These are phyloP conservation scores for Pimephales promelas DNA, from an alignment of 2,113 vertebrate species.

Conservation along the genomic window DNA sequence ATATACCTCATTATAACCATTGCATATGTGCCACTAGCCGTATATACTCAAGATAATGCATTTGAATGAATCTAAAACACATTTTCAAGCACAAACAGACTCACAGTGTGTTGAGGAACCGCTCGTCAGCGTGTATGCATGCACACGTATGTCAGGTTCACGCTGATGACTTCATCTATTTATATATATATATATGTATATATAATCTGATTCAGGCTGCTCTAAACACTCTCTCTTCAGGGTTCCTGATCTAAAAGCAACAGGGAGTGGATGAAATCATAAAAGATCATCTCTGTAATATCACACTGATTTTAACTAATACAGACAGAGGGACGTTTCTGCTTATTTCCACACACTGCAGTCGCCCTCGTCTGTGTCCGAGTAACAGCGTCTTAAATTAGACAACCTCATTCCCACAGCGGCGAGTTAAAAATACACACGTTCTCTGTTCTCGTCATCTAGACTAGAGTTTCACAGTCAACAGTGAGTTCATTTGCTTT, in stretches of 20 bases:
- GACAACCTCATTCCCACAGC: conserved; percentile 43
- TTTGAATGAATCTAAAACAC: not conserved
- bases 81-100: conserved; percentile 9
- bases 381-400: conserved; percentile 41
- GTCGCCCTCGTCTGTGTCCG: not conserved
- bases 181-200: too few relatives aligned
- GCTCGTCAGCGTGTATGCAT: not conserved
- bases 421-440: conserved; percentile 34
- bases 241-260: not conserved
- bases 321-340: not conserved
- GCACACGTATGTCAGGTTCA: not conserved
- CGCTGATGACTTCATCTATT: not conserved
- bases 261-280: not conserved
- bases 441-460: not conserved
- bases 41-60: too few relatives aligned
- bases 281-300: not conserved
- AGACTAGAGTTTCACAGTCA: not conserved
- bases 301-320: not conserved
- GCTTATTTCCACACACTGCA: not conserved
- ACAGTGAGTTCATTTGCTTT: not conserved
- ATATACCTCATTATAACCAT: not conserved
- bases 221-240: not conserved
- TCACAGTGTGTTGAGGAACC: conserved; percentile 8
- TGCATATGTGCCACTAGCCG: not conserved
- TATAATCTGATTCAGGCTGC: not conserved